Evolutionary conservation across 2,888 invertebrate species (phyloP).

Genomic region (Sinohyriopsis cumingii): DNA sequence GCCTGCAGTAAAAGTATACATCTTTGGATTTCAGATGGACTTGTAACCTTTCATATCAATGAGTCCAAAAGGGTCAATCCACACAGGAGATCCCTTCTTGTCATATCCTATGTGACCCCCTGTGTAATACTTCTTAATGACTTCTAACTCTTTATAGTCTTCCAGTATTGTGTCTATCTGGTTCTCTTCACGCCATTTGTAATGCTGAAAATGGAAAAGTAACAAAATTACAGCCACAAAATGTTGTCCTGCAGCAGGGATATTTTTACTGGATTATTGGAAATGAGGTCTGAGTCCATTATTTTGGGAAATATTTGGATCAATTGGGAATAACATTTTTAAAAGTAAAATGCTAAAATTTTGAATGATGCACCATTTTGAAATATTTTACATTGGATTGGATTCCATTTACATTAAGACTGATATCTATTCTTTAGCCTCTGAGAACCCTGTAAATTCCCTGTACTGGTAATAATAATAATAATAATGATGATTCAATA

Average conservation of each 20-base stretch:
- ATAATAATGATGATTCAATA: too few species aligned
- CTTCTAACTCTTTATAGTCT: slow-evolving; percentile 64
- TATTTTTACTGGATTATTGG: neutral
- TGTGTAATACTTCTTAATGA: slow-evolving; percentile 81
- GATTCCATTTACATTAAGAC: too few species aligned
- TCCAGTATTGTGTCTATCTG: slow-evolving; percentile 65
- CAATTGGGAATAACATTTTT: neutral
- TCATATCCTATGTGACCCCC: slow-evolving; percentile 87
- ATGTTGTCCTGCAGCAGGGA: too few species aligned
- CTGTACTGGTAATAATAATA: too few species aligned
- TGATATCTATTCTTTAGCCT: too few species aligned
- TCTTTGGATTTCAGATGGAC: neutral
- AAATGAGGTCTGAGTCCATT: neutral
- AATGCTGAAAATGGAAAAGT: slow-evolving; percentile 43
- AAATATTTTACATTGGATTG: too few species aligned
- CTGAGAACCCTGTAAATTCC: too few species aligned
- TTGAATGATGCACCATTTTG: too few species aligned
- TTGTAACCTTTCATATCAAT: slow-evolving; percentile 78
- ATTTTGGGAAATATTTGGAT: neutral
- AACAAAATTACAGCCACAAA: neutral
- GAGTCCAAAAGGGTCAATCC: slow-evolving; percentile 86
- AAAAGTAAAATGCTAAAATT: too few species aligned
- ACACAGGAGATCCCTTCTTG: slow-evolving; percentile 85
- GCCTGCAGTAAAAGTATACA: neutral
- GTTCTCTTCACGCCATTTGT: slow-evolving; percentile 62